These are phyloP conservation scores for Hydrozoanthus tunicans DNA, from an alignment of 64 coral and sea anemone species.

Conservation along the genomic window DNA sequence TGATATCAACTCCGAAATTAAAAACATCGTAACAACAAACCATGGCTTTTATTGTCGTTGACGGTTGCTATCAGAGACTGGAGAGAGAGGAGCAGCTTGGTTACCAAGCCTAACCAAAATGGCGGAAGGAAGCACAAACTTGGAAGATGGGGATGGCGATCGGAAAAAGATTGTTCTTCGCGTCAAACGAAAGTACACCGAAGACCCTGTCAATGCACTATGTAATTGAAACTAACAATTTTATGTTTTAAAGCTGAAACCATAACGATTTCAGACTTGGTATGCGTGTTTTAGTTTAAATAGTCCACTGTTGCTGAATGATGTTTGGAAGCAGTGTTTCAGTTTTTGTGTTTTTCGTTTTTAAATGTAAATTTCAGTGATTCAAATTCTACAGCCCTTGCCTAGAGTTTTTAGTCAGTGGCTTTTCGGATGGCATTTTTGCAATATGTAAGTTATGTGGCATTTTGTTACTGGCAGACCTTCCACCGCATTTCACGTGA, in stretches of 20 bases:
- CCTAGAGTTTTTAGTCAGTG: no score
- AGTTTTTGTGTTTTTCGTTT: background rate
- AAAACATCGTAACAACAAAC: background rate
- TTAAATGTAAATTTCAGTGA: background rate
- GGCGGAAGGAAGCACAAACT: slow-evolving; percentile 3
- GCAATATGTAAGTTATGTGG: no score
- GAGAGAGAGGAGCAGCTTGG: background rate
- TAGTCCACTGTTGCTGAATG: background rate
- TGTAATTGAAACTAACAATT: background rate
- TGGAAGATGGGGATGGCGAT: background rate
- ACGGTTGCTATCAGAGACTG: slow-evolving; percentile 31
- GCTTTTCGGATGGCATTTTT: no score
- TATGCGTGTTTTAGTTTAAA: background rate
- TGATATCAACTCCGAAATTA: background rate
- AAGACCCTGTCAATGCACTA: slow-evolving; percentile 49
- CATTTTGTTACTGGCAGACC: no score
- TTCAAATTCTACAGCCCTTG: no score
- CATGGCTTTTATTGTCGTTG: background rate
- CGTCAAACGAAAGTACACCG: slow-evolving; percentile 49
- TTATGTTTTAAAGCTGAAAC: background rate
- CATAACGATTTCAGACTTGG: background rate
- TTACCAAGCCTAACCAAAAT: slow-evolving; percentile 36
- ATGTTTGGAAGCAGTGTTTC: background rate
- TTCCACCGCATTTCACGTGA: no score
- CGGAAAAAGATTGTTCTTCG: slow-evolving; percentile 40